Base-by-base conservation (phyloP, 53 echinoderm and acorn worm genomes). In the Pentamera pediparva region DNA sequence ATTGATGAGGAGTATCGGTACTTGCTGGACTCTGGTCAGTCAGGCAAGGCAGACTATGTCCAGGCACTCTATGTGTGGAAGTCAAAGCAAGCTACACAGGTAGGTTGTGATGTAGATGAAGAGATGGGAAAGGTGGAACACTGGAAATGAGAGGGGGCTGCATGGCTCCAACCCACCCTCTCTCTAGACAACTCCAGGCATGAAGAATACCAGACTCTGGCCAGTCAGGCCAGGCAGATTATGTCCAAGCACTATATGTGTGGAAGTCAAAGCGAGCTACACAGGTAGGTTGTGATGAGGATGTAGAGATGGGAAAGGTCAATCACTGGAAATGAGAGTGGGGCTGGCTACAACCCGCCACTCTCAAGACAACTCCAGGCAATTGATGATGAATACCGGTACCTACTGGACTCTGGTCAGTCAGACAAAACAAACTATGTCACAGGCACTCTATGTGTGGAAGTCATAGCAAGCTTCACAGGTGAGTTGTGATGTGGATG, bases 401-500 rank as follows among this genome's bases (percentile, higher is more conserved):
- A 74, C 40, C 81, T 93, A 56, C 45, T 89, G 29, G 89, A 93
- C 41, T 80, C 83, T 37, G 93, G 93, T 30, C 93, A 93, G 81
- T 93, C 93, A 2, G 86, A 83, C 36, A 93, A 93, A 48, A 54
- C 93, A 1, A 89, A 93, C 50, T 93, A 93, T 48, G 93, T 89
- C 31, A 31, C 93, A 93, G 70, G 83, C 67, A 6, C 64, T 93
- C 38, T 93, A 93, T 56, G 67, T 89, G 25, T 89, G 86, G 89
- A 93, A 93, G 77, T 93, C 93, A 18, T 89, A 93, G 59, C 89
- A 93, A 76, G 93, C 93, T 22, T 78, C 87, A 29, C 89, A 93
- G 87, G 93, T 93, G 79, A 30, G 29, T 32, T 30, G 3, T 30
- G 31, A 27, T 45, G n/a, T n/a, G n/a, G n/a, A n/a, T n/a, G n/a